These are phyloP conservation scores for Escarpia spicata DNA, from an alignment of 2,888 invertebrate species.

Conservation along the genomic window DNA sequence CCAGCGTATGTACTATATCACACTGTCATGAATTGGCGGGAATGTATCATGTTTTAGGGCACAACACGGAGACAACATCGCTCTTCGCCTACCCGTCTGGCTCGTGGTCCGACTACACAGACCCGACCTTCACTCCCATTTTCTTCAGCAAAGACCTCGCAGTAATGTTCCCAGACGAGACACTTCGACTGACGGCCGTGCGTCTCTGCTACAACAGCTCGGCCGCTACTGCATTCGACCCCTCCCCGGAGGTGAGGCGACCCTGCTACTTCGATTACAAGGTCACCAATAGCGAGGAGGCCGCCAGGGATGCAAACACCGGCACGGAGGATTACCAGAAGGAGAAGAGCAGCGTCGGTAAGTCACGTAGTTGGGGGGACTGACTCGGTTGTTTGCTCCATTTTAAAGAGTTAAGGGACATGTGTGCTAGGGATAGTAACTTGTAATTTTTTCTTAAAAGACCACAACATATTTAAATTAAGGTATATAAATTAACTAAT, in stretches of 20 bases:
- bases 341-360: slow-evolving; percentile 38
- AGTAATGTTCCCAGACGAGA: slow-evolving; percentile 43
- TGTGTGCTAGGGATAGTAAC: too few species aligned
- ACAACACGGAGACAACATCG: slow-evolving; percentile 33
- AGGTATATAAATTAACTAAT: too few species aligned
- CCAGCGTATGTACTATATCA: background rate
- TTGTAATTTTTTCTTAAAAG: too few species aligned
- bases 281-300: slow-evolving; percentile 39
- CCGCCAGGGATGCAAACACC: slow-evolving; percentile 39
- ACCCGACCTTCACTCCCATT: slow-evolving; percentile 40
- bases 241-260: slow-evolving; percentile 39
- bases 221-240: slow-evolving; percentile 33
- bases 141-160: slow-evolving; percentile 47
- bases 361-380: background rate
- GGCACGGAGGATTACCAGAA: slow-evolving; percentile 31
- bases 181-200: slow-evolving; percentile 36
- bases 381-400: background rate
- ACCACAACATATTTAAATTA: too few species aligned
- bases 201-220: slow-evolving; percentile 35
- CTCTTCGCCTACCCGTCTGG: slow-evolving; percentile 42
- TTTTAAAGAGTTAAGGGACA: too few species aligned
- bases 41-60: slow-evolving; percentile 37
- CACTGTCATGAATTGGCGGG: too few species aligned
- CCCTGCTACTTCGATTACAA: slow-evolving; percentile 49
- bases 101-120: slow-evolving; percentile 36